Percentiles rank a stretch among this genome's conserved stretches.
Evolutionary conservation across 2,797 vertebrate genomes (phyloP).

Genomic region (Sebastes oblongus): DNA sequence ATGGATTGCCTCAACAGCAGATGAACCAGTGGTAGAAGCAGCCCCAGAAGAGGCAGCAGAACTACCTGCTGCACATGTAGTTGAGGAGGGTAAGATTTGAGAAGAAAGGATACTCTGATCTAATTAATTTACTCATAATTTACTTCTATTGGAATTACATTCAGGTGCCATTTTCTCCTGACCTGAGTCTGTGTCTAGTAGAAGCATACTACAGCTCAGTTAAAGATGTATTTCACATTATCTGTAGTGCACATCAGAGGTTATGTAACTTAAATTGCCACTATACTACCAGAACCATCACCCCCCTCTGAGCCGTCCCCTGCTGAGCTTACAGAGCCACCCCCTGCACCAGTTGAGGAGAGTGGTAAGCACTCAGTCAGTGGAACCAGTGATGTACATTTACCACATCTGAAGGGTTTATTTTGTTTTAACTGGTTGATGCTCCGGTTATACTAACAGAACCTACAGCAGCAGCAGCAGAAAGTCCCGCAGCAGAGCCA

Average conservation of each 20-base stretch:
- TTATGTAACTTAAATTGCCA: constrained; percentile 16
- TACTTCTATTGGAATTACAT: neutral
- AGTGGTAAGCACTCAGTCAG: constrained; percentile 58
- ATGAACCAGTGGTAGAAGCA: constrained; percentile 48
- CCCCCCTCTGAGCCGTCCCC: constrained; percentile 29
- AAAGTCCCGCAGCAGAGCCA: constrained; percentile 46
- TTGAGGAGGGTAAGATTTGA: constrained; percentile 62
- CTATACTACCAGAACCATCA: constrained; percentile 42
- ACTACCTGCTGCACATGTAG: constrained; percentile 36
- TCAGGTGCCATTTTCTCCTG: neutral
- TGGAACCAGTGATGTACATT: constrained; percentile 3
- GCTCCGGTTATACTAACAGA: constrained; percentile 56
- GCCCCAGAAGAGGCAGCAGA: constrained; percentile 45
- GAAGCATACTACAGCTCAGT: neutral
- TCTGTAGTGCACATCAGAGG: neutral
- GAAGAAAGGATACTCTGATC: neutral
- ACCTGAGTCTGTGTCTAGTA: neutral
- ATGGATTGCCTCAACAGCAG: constrained; percentile 59
- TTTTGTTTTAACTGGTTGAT: constrained; percentile 31
- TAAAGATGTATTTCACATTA: neutral
- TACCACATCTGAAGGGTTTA: neutral
- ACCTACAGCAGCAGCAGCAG: constrained; percentile 52
- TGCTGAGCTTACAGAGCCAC: constrained; percentile 24
- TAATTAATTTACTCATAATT: neutral
- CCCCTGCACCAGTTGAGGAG: constrained; percentile 42